phyloP scores from a whole-genome alignment of 2,888 invertebrate species.

The Xylophagus ater region DNA sequence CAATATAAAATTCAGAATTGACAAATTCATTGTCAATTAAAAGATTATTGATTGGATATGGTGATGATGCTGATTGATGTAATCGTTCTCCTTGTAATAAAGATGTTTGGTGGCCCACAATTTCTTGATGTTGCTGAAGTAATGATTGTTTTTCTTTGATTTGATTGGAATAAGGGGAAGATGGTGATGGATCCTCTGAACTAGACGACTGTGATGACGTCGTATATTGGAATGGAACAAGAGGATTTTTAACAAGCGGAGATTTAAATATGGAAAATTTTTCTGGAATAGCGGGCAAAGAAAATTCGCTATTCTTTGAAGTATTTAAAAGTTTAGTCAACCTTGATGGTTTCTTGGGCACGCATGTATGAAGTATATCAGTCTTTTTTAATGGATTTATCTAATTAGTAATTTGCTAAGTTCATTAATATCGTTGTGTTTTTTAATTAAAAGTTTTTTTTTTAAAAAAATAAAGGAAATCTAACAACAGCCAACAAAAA shows the following conservation, averaged over 20 bases:
- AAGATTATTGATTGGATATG: constrained; percentile 14
- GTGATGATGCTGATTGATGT: constrained; percentile 4
- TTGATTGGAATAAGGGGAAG: neutral
- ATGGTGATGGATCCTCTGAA: constrained; percentile 10
- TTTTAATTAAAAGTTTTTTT: constrained; percentile 5
- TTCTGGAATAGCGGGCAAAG: constrained; percentile 21
- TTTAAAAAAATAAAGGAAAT: neutral
- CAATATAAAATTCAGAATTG: constrained; percentile 77
- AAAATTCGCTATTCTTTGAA: constrained; percentile 13
- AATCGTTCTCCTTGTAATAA: neutral
- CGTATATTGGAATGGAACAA: neutral
- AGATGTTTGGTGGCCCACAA: constrained; percentile 13
- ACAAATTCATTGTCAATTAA: constrained; percentile 48
- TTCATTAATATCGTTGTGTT: constrained; percentile 6
- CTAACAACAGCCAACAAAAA: too few relatives aligned
- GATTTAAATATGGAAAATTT: constrained; percentile 15
- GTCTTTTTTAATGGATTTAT: constrained; percentile 1
- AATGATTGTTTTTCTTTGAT: constrained; percentile 7
- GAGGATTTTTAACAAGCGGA: constrained; percentile 2
- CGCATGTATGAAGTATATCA: constrained; percentile 14
- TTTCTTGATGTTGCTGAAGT: constrained; percentile 8
- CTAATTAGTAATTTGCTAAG: neutral
- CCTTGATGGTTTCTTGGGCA: constrained; percentile 41
- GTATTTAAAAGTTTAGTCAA: constrained; percentile 19
- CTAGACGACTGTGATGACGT: constrained; percentile 7